These are phyloP conservation scores for Oxyura jamaicensis DNA, from an alignment of 2,113 vertebrate species.

Conservation along the genomic window DNA sequence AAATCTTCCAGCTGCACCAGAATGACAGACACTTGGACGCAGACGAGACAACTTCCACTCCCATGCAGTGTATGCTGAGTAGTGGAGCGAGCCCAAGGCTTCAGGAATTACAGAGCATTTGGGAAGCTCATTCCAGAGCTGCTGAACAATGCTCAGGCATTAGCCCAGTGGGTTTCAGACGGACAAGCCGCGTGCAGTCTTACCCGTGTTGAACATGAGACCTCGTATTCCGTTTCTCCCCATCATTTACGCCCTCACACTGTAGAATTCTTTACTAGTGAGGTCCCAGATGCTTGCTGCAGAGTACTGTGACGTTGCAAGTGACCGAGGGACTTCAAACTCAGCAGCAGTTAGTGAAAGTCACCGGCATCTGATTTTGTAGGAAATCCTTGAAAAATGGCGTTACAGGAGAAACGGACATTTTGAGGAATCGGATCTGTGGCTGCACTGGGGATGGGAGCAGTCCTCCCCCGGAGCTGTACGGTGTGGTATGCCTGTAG, in stretches of 20 bases:
- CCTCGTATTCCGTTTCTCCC: background rate
- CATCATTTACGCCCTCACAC: background rate
- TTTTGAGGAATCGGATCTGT: background rate
- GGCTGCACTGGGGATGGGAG: background rate
- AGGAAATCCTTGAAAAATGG: background rate
- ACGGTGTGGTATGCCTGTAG: background rate
- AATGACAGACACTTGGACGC: background rate
- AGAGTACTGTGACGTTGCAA: background rate
- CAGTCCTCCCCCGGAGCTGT: background rate
- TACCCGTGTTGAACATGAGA: accelerated
- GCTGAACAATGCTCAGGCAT: background rate
- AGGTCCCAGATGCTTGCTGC: background rate
- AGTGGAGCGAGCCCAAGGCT: background rate
- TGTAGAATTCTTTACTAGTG: background rate
- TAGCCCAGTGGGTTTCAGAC: background rate
- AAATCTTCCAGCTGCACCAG: background rate
- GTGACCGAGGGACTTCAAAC: background rate
- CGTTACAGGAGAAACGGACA: background rate
- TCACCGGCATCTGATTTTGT: background rate
- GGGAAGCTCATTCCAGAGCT: background rate
- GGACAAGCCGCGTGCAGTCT: background rate
- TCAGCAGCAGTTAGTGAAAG: background rate
- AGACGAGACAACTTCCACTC: background rate
- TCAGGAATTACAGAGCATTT: background rate
- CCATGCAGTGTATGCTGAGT: background rate